Percentiles rank a stretch among this genome's conserved stretches.
phyloP scores from a whole-genome alignment of 2,113 vertebrate genomes.

The Callaeas wilsoni region DNA sequence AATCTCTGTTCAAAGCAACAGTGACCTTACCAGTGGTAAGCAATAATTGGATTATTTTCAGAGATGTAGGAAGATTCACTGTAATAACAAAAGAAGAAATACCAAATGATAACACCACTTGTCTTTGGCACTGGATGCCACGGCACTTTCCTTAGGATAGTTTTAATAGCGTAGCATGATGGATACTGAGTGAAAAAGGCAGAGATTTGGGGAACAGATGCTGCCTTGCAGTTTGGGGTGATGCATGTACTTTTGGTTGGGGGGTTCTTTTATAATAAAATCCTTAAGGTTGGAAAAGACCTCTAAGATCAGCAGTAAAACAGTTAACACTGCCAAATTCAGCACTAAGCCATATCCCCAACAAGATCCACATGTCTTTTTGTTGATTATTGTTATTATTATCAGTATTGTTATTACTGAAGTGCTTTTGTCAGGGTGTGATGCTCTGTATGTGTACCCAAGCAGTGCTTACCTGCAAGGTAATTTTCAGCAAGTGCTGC shows the following conservation, averaged over 20 bases:
- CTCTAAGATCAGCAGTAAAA: neutral
- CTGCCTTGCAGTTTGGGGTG: neutral
- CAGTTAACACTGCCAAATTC: neutral
- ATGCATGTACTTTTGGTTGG: neutral
- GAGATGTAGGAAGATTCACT: conserved; percentile 49
- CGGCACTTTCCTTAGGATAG: neutral
- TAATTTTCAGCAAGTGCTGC: neutral
- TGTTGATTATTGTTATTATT: neutral
- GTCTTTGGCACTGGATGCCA: conserved; percentile 12
- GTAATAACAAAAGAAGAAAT: conserved; percentile 52
- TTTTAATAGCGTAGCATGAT: conserved; percentile 34
- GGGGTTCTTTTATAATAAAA: neutral
- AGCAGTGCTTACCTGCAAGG: neutral
- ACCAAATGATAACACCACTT: conserved; percentile 39
- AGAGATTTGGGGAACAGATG: neutral
- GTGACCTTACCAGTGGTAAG: conserved; percentile 43
- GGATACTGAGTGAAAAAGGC: conserved; percentile 3
- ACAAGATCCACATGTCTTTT: neutral
- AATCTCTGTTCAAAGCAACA: conserved; percentile 53
- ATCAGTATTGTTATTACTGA: neutral
- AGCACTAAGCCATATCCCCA: neutral
- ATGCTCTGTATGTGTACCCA: neutral
- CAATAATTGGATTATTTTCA: conserved; percentile 64
- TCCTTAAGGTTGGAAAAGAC: neutral
- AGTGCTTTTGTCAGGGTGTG: neutral